These are phyloP conservation scores for Fratercula arctica DNA, from an alignment of 2,797 vertebrate species.

Conservation along the genomic window DNA sequence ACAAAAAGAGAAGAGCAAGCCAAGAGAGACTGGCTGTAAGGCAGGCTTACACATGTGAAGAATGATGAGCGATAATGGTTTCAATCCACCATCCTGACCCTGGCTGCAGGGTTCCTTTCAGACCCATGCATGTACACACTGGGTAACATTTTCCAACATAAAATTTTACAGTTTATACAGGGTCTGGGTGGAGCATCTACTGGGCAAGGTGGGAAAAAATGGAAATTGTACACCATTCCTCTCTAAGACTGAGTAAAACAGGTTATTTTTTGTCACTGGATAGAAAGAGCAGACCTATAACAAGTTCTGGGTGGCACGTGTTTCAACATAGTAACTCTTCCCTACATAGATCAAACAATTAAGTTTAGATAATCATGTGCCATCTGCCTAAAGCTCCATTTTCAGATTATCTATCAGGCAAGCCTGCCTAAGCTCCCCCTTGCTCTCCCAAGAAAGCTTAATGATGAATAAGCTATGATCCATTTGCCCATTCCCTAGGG, in stretches of 20 bases:
- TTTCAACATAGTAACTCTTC: not conserved
- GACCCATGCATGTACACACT: not conserved
- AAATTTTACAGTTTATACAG: not conserved
- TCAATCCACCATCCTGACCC: not conserved
- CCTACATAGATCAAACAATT: slow-evolving; percentile 20
- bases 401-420: not conserved
- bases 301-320: not conserved
- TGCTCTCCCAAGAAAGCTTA: not conserved
- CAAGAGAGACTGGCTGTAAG: not conserved
- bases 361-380: slow-evolving; percentile 1
- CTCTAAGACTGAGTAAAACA: not conserved
- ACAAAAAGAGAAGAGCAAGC: not conserved
- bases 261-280: not conserved
- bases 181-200: not conserved
- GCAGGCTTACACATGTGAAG: not conserved
- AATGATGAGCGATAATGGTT: not conserved
- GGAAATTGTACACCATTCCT: not conserved
- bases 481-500: rapidly evolving
- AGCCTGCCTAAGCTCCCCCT: not conserved
- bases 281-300: not conserved
- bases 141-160: not conserved
- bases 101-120: not conserved
- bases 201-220: not conserved
- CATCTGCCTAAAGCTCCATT: not conserved
- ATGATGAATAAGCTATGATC: not conserved